Evolutionary conservation across 2,797 vertebrate species (phyloP).

Genomic region (Ctenopoma multispine): DNA sequence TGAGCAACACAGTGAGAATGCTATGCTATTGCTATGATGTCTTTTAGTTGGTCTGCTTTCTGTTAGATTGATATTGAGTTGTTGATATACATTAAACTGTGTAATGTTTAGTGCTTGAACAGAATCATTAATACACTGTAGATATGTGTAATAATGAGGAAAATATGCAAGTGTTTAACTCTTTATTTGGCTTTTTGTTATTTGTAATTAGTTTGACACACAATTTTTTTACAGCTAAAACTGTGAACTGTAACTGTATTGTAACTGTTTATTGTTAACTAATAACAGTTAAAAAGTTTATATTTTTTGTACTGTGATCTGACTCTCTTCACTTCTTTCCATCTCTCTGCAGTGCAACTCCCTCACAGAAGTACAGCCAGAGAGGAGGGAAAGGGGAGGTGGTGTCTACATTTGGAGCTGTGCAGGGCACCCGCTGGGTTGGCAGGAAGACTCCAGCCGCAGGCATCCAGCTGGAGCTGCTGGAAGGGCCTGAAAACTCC

Average conservation of each 20-base stretch:
- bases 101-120: not conserved
- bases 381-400: conserved; percentile 90
- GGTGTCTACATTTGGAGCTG: conserved; percentile 84
- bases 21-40: not conserved
- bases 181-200: no score
- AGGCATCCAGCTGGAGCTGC: conserved; percentile 65
- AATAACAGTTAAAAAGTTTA: not conserved
- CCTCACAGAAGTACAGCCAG: conserved; percentile 91
- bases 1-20: not conserved
- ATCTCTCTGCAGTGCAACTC: conserved; percentile 81
- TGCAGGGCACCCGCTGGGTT: conserved; percentile 83
- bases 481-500: conserved; percentile 73
- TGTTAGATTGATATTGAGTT: no score
- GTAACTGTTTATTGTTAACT: no score
- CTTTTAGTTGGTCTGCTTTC: not conserved
- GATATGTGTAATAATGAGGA: not conserved
- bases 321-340: not conserved
- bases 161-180: no score
- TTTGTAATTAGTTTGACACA: not conserved
- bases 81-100: no score
- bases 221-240: no score
- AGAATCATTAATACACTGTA: not conserved
- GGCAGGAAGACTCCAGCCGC: conserved; percentile 66
- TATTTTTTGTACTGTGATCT: not conserved
- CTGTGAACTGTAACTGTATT: no score